Base-by-base conservation (phyloP, 2,888 invertebrate genomes). In the Mesorhabditis belari region DNA sequence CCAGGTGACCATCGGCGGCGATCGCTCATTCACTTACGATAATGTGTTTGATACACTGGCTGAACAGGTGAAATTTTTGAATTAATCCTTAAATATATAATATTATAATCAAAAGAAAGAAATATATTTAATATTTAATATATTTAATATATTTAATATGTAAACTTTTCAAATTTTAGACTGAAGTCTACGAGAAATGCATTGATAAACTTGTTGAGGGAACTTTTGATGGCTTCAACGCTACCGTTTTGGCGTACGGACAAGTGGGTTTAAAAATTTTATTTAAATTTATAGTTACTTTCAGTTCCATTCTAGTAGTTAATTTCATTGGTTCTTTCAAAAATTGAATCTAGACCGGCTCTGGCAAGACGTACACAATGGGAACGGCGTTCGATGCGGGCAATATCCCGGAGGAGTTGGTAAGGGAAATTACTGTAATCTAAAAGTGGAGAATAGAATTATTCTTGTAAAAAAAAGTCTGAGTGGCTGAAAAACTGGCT, bases 291-390 rank as follows among this genome's bases (percentile, higher is more conserved):
- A n/a, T n/a, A n/a, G n/a, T n/a, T n/a, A n/a, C n/a, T n/a, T n/a
- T n/a, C n/a, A n/a, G n/a, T n/a, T n/a, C n/a, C n/a, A n/a, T n/a
- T n/a, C n/a, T n/a, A n/a, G n/a, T n/a, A n/a, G n/a, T n/a, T n/a
- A n/a, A n/a, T n/a, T n/a, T n/a, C n/a, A n/a, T n/a, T n/a, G n/a
- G n/a, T n/a, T n/a, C n/a, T n/a, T 44, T 59, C 28, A 58, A 19
- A 49, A 35, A 35, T 35, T 35, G n/a, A 1, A 69, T 80, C 23
- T 86, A 91, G 88, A 98, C 98, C 54, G 96, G 96, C 3, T 93
- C 93, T 49, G 96, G 96, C 3, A 98, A 98, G 85, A 98, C 96
- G 0, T 94, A 92, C 83, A 93, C 94, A 3, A 98, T 98, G 95
- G 96, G 96, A 59, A 94, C 95, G 19, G 94, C 93, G 4, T 95